Percentiles rank a stretch among this genome's conserved stretches.
These are phyloP conservation scores for Basileuterus tristriatus DNA, from an alignment of 2,797 vertebrate species.

Conservation along the genomic window DNA sequence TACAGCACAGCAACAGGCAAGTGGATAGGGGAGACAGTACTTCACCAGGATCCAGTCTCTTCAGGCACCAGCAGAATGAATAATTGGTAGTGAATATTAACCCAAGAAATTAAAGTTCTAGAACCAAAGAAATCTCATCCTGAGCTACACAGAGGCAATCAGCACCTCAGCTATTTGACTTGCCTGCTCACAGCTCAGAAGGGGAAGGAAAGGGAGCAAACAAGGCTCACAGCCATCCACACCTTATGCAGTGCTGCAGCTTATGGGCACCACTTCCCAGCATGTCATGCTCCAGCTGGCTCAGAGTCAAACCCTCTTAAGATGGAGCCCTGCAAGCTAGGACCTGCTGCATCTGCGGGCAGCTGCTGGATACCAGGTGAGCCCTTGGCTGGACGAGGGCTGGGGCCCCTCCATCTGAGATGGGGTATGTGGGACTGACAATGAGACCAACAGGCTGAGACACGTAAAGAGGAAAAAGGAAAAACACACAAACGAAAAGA, in stretches of 20 bases:
- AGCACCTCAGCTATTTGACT: neutral
- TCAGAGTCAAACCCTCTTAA: neutral
- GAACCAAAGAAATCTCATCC: neutral
- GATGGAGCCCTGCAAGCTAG: slow-evolving; percentile 47
- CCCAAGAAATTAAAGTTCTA: neutral
- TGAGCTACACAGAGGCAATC: neutral
- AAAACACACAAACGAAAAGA: slow-evolving; percentile 81
- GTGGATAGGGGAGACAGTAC: neutral
- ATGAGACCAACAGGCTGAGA: slow-evolving; percentile 61
- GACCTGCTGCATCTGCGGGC: slow-evolving; percentile 33
- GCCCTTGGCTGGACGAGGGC: slow-evolving; percentile 49
- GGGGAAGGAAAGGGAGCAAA: slow-evolving; percentile 6
- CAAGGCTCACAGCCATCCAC: neutral
- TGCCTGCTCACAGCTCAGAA: neutral
- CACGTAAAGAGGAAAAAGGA: slow-evolving; percentile 59
- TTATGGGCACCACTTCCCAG: slow-evolving; percentile 10
- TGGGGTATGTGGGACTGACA: slow-evolving; percentile 40
- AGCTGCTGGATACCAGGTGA: slow-evolving; percentile 58
- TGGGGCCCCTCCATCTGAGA: slow-evolving; percentile 49
- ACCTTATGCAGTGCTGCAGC: slow-evolving; percentile 9
- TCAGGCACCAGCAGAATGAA: neutral
- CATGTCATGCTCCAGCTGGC: slow-evolving; percentile 7
- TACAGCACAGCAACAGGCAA: neutral
- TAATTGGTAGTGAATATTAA: neutral
- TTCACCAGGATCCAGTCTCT: neutral